Percentiles rank a stretch among this genome's conserved stretches.
Conservation (phyloP, 2,113 vertebrate genomes). For the Crotalus horridus region DNA sequence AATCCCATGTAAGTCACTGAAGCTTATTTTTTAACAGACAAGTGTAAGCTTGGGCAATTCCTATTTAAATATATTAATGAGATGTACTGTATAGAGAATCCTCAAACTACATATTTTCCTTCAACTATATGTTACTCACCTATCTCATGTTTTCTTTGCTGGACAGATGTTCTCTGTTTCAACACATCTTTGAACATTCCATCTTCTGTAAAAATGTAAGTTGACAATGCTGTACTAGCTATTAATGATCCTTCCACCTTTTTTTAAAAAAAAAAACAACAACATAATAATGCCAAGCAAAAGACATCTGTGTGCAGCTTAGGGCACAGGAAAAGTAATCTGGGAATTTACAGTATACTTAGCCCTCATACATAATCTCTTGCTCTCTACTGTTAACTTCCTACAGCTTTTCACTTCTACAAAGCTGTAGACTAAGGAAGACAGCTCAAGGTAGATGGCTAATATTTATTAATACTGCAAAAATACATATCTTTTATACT, state of each 20-base stretch:
- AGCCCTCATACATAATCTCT: neutral
- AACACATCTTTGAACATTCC: neutral
- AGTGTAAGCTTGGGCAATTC: neutral
- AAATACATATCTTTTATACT: too few species aligned
- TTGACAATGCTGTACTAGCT: neutral
- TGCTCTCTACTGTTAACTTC: neutral
- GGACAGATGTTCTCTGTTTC: neutral
- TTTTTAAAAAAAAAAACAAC: too few species aligned
- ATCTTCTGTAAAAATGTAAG: neutral
- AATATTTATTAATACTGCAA: neutral
- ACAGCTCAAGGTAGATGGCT: neutral
- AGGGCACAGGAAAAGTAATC: neutral
- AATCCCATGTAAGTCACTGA: neutral
- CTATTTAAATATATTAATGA: neutral
- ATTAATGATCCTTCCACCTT: neutral
- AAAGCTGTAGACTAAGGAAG: neutral
- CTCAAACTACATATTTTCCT: neutral
- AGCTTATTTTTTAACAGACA: neutral
- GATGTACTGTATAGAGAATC: neutral
- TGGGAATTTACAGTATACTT: neutral
- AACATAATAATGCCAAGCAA: neutral
- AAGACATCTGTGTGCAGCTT: neutral
- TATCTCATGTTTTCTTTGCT: neutral
- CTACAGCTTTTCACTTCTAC: neutral
- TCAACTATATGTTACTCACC: neutral